A percentile compares a stretch with the other conserved stretches of the same genome.
Evolutionary conservation across 2,797 vertebrate species (phyloP).

Genomic region (Lacerta agilis): DNA sequence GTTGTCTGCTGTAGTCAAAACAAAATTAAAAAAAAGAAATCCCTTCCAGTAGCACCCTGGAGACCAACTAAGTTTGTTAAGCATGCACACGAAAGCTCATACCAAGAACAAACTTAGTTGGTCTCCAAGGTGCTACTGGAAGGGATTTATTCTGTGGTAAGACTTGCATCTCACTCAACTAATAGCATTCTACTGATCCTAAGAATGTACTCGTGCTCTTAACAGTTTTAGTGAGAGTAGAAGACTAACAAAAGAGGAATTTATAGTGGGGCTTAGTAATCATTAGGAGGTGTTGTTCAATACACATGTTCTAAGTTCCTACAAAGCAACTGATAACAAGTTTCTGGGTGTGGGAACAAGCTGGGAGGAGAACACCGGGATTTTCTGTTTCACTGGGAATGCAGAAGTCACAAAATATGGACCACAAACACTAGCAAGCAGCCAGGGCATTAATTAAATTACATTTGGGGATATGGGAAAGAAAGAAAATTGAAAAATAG

Average conservation of each 20-base stretch:
- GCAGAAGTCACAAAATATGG: conserved; percentile 15
- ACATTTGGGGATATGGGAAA: not conserved
- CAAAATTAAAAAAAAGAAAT: too few species aligned
- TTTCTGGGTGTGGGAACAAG: conserved; percentile 3
- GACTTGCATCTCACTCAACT: conserved; percentile 43
- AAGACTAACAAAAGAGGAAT: conserved; percentile 73
- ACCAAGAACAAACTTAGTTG: too few species aligned
- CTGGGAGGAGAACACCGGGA: not conserved
- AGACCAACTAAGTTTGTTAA: too few species aligned
- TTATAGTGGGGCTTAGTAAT: conserved; percentile 58
- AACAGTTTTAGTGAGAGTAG: conserved; percentile 45
- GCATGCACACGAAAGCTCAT: too few species aligned
- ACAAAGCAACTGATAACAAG: conserved; percentile 50
- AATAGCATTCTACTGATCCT: conserved; percentile 60
- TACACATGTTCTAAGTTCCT: conserved; percentile 51
- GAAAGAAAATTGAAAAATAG: conserved; percentile 2
- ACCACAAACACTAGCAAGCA: not conserved
- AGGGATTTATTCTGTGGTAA: not conserved
- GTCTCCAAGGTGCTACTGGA: too few species aligned
- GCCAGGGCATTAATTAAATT: conserved; percentile 31
- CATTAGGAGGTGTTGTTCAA: conserved; percentile 58
- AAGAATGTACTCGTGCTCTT: conserved; percentile 48
- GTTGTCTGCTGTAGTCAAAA: too few species aligned
- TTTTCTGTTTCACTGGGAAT: conserved; percentile 27
- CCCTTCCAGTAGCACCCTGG: too few species aligned